A percentile compares a stretch with the other conserved stretches of the same genome.
Conservation (phyloP, 1,140 invertebrate genomes). For the Drosophila hydei region DNA sequence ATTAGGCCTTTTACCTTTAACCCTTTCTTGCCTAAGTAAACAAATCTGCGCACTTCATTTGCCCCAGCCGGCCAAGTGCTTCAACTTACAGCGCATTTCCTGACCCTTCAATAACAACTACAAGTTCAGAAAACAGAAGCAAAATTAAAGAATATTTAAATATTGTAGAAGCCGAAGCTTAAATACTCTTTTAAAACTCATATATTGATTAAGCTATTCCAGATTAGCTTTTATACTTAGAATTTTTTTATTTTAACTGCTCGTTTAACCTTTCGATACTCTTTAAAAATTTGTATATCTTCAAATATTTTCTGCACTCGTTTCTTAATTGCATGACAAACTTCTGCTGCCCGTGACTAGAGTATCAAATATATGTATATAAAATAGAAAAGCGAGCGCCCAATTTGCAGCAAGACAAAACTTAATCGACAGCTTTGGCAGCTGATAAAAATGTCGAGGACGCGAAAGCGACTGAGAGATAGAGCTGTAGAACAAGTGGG, state of each 20-base stretch:
- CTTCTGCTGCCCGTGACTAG: background rate
- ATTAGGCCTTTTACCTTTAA: slow-evolving; percentile 29
- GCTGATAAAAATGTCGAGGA: slow-evolving; percentile 46
- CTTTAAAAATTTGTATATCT: too few relatives aligned
- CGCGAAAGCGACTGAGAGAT: slow-evolving; percentile 7
- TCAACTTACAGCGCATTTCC: slow-evolving; percentile 63
- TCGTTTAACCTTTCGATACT: too few relatives aligned
- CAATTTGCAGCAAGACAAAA: slow-evolving; percentile 54
- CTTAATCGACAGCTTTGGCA: slow-evolving; percentile 75
- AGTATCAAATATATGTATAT: slow-evolving; percentile 2
- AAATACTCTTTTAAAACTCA: too few relatives aligned
- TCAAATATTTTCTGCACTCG: too few relatives aligned
- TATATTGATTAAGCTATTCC: too few relatives aligned
- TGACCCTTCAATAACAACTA: slow-evolving; percentile 40
- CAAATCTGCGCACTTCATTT: slow-evolving; percentile 77
- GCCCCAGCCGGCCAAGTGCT: slow-evolving; percentile 22
- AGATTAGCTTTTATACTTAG: too few relatives aligned
- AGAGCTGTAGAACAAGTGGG: slow-evolving; percentile 11
- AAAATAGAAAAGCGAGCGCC: background rate
- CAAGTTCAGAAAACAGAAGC: slow-evolving; percentile 16
- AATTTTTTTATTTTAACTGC: too few relatives aligned
- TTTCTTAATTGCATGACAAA: background rate
- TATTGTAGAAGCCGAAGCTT: background rate
- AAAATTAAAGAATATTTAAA: background rate
- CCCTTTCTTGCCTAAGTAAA: slow-evolving; percentile 60